Evolutionary conservation across 2,113 vertebrate genomes (phyloP), one percentile per base, ranked within the genome.

Genomic region (Micromys minutus): DNA sequence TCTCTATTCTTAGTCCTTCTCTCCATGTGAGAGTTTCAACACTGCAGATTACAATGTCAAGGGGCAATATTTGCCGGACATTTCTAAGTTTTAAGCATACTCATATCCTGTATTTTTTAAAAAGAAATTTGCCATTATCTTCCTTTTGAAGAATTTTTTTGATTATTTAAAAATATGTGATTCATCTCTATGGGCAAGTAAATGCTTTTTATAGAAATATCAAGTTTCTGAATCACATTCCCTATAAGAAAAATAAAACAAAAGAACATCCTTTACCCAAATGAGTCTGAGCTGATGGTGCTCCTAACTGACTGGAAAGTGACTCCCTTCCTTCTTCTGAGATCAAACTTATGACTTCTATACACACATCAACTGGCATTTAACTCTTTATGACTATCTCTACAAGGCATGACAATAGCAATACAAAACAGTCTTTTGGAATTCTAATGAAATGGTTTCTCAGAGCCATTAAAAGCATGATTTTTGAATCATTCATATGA

Each of bases 131-230:
- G 11, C 26, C 55, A 45, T 75, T 89, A 17, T 63, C 71, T 92
- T 89, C 19, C 47, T 4, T 95, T 84, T 95, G 71, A 61, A 19
- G 55, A 88, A 79, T 76, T 79, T 4, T 85, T 88, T 74, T 81
- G 11, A 42, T 6, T 31, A 42, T 80, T 52, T 77, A 24, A 94
- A 90, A 42, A 16, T 22, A 67, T 77, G 26, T 92, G 86, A 79
- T 94, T 89, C 76, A 63, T 95, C 26, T 77, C 42, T 63, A n/a
- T 81, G 52, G 63, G 34, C 59, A 85, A 86, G 34, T 67, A 76
- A 76, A 90, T 94, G 61, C 29, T 95, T 88, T 87, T 57, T 81
- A 47, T 91, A 69, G 17, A 22, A 92, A 85, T 72, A 21, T 77
- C 3, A 42, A 52, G 42, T 90, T 90, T 74, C 61, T 80, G 50